Conservation (phyloP, 2,888 invertebrate species). For the Amblyteles armatorius region DNA sequence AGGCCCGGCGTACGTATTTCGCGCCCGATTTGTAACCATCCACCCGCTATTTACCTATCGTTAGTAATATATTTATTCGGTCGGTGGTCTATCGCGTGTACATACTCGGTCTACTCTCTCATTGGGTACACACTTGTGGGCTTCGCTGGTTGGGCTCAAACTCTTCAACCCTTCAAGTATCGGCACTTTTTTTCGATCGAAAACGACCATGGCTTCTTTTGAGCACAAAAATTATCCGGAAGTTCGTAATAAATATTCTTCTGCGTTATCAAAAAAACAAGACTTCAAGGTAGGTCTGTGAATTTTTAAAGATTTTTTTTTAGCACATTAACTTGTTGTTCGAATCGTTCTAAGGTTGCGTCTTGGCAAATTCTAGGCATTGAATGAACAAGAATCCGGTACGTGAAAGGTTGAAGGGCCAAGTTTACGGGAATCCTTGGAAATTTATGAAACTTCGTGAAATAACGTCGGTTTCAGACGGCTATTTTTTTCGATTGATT, state of each 20-base stretch:
- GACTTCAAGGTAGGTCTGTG: too few species aligned
- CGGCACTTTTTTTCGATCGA: too few species aligned
- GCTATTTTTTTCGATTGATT: background rate
- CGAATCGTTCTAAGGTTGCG: too few species aligned
- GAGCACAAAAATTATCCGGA: too few species aligned
- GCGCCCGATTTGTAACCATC: conserved; percentile 33
- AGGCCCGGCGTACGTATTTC: conserved; percentile 18
- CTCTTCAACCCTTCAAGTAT: background rate
- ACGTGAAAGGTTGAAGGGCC: too few species aligned
- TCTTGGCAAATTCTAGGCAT: too few species aligned
- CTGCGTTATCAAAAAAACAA: too few species aligned
- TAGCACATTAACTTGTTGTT: too few species aligned
- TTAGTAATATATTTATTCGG: conserved; percentile 70
- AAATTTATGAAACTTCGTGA: background rate
- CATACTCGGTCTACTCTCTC: conserved; percentile 15
- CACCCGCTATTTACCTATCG: conserved; percentile 61
- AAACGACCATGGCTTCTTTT: too few species aligned
- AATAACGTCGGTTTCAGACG: background rate
- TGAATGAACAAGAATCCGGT: too few species aligned
- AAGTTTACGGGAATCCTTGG: background rate
- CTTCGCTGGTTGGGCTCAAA: conserved; percentile 6
- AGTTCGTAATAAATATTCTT: too few species aligned
- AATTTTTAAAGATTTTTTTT: too few species aligned
- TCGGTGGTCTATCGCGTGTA: conserved; percentile 9
- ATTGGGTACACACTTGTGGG: conserved; percentile 5